These are phyloP conservation scores for Polypterus bichir DNA, from an alignment of 2,113 vertebrate species.

Conservation along the genomic window DNA sequence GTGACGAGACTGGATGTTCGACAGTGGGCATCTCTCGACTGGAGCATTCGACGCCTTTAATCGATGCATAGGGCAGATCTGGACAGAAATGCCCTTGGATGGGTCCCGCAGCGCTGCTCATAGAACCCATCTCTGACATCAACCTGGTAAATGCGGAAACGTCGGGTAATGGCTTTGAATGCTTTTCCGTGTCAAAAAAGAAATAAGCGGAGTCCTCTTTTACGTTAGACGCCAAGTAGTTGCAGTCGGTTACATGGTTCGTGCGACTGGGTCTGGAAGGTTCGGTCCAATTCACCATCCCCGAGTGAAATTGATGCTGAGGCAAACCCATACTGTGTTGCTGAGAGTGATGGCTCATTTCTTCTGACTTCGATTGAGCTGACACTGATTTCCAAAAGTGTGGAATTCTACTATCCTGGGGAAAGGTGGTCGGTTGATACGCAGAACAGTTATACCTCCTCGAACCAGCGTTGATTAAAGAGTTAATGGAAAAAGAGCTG, in stretches of 20 bases:
- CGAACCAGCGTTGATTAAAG: constrained; percentile 13
- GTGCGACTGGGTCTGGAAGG: constrained; percentile 13
- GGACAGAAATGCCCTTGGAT: constrained; percentile 16
- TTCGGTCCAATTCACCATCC: constrained; percentile 17
- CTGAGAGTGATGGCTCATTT: constrained; percentile 22
- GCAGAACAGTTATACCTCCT: constrained; percentile 9
- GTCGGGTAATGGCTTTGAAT: constrained; percentile 17
- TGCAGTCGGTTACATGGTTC: constrained; percentile 16
- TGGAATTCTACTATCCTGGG: constrained; percentile 17
- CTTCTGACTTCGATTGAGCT: constrained; percentile 9
- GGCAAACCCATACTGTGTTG: constrained; percentile 8
- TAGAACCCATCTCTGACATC: constrained; percentile 19
- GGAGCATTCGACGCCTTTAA: constrained; percentile 19
- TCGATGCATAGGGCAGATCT: constrained; percentile 15
- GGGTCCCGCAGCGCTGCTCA: constrained; percentile 12
- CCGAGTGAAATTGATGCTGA: constrained; percentile 14
- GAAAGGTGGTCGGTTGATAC: constrained; percentile 2
- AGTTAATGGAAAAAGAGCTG: constrained; percentile 18
- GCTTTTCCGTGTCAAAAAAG: constrained; percentile 19
- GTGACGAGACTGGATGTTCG: constrained; percentile 5
- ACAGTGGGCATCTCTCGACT: constrained; percentile 8
- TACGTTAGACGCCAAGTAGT: constrained; percentile 14
- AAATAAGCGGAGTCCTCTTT: constrained; percentile 23
- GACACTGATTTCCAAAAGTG: constrained; percentile 14
- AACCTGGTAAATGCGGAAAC: constrained; percentile 20